phyloP scores from a whole-genome alignment of 2,113 vertebrate genomes.

The Hippocampus barbouri region DNA sequence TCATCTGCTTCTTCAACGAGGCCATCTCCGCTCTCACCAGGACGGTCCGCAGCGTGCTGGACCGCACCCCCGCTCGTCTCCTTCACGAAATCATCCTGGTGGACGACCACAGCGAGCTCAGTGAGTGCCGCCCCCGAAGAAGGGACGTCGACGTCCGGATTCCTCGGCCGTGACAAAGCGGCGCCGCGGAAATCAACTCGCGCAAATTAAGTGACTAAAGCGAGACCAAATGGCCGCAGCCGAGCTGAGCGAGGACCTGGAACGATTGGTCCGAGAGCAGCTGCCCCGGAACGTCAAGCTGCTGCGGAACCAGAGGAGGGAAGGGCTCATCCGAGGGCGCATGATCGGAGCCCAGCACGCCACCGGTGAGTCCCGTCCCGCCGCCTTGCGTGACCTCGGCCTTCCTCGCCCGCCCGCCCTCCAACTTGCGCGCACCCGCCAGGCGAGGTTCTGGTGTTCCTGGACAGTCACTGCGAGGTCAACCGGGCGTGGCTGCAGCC shows the following conservation, averaged over 20 bases:
- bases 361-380: constrained; percentile 71
- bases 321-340: constrained; percentile 91
- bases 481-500: constrained; percentile 89
- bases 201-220: too few species aligned
- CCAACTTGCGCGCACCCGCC: not conserved
- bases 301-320: constrained; percentile 84
- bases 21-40: constrained; percentile 88
- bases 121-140: constrained; percentile 52
- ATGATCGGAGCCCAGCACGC: constrained; percentile 94
- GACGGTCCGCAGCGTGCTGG: constrained; percentile 88
- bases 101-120: constrained; percentile 90
- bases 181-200: too few species aligned
- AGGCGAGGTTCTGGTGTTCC: constrained; percentile 92
- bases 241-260: constrained; percentile 85
- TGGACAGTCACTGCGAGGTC: constrained; percentile 98
- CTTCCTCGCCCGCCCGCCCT: not conserved
- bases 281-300: constrained; percentile 79
- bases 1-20: constrained; percentile 98
- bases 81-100: constrained; percentile 92
- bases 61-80: constrained; percentile 80
- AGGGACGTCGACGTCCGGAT: too few species aligned
- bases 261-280: constrained; percentile 74
- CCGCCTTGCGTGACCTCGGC: not conserved
- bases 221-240: constrained; percentile 58
- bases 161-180: too few species aligned